These are phyloP conservation scores for Brachyhypopomus occidentalis DNA, from an alignment of 2,113 vertebrate species.

Conservation along the genomic window DNA sequence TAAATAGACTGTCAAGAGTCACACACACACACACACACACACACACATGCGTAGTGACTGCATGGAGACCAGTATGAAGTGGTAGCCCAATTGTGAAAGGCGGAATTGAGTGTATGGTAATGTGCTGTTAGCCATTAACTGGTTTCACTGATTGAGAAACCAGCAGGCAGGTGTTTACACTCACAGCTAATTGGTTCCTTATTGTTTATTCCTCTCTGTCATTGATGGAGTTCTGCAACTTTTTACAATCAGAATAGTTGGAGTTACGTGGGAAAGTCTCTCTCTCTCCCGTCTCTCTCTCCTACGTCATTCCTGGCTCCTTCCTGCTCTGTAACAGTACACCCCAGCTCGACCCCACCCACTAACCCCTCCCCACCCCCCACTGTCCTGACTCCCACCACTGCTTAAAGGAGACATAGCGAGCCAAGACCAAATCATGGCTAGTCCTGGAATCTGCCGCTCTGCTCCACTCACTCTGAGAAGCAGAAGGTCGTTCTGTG, in stretches of 20 bases:
- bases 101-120: constrained; percentile 66
- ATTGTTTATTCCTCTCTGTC: constrained; percentile 16
- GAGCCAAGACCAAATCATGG: too few species aligned
- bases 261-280: neutral
- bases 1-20: neutral
- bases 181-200: constrained; percentile 64
- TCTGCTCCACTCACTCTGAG: too few species aligned
- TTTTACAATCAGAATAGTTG: neutral
- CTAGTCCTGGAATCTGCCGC: too few species aligned
- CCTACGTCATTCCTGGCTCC: neutral
- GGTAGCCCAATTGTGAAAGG: constrained; percentile 49
- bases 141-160: constrained; percentile 65
- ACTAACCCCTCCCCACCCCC: too few species aligned
- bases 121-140: constrained; percentile 65
- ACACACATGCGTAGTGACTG: neutral
- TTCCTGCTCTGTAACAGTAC: too few species aligned
- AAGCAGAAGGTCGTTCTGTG: too few species aligned
- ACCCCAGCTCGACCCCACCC: too few species aligned
- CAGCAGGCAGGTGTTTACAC: constrained; percentile 61
- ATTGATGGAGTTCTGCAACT: constrained; percentile 24
- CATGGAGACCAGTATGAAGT: constrained; percentile 34
- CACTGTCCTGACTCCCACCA: too few species aligned
- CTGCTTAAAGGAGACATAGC: too few species aligned
- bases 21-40: neutral
- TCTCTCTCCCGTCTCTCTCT: neutral